Evolutionary conservation across 2,888 invertebrate species (phyloP).

Genomic region (Dolomedes plantarius): DNA sequence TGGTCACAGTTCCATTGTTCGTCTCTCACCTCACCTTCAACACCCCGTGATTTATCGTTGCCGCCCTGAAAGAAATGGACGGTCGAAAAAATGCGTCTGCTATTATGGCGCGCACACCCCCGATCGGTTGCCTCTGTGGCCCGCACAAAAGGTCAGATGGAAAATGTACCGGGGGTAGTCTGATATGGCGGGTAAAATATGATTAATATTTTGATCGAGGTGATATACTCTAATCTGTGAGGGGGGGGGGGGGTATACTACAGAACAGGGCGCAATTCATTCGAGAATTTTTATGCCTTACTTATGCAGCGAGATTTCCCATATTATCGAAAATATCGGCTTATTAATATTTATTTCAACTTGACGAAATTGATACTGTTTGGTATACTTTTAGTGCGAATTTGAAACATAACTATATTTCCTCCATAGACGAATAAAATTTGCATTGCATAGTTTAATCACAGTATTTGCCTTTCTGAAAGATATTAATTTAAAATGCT

Average conservation of each 20-base stretch:
- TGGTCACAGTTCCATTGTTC: constrained; percentile 63
- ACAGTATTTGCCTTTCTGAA: no score
- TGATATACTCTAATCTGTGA: constrained; percentile 35
- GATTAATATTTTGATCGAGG: constrained; percentile 64
- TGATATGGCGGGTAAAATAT: constrained; percentile 47
- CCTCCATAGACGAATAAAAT: no score
- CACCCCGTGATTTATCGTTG: constrained; percentile 67
- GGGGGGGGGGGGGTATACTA: constrained; percentile 8
- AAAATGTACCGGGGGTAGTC: constrained; percentile 33
- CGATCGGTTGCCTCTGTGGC: constrained; percentile 26
- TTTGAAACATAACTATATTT: no score
- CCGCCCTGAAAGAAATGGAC: neutral
- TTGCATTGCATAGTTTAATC: no score
- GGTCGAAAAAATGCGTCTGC: constrained; percentile 40
- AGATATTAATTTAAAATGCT: no score
- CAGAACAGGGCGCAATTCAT: neutral
- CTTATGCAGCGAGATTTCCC: no score
- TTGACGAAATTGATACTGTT: no score
- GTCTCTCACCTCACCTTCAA: constrained; percentile 44
- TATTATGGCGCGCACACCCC: constrained; percentile 54
- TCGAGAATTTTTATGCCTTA: no score
- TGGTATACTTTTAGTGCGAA: no score
- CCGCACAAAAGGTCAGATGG: constrained; percentile 44
- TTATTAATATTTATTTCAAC: no score
- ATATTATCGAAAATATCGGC: no score